These are phyloP conservation scores for Trichomycterus rosablanca DNA, from an alignment of 2,113 vertebrate species.

Conservation along the genomic window DNA sequence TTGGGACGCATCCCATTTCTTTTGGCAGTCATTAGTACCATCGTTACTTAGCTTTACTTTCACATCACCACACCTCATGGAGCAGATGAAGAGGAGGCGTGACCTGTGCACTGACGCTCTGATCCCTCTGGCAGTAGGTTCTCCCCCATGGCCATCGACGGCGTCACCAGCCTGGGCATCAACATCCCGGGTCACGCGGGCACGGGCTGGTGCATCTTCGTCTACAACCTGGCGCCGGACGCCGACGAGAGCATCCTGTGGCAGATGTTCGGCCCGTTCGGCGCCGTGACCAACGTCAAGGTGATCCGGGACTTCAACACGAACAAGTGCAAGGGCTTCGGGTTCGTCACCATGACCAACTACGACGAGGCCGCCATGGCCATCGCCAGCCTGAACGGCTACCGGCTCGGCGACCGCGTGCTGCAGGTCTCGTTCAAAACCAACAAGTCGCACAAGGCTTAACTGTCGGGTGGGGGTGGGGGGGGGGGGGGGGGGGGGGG, in stretches of 20 bases:
- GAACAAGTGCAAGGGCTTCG: conserved; percentile 99
- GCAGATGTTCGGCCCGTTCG: conserved; percentile 99
- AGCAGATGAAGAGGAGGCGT: no score
- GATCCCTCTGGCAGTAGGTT: conserved; percentile 83
- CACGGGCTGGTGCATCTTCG: conserved; percentile 98
- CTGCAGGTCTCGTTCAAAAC: conserved; percentile 99
- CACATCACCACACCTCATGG: no score
- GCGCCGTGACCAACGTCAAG: conserved; percentile 97
- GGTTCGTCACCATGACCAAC: conserved; percentile 99
- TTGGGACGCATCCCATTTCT: no score
- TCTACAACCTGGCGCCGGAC: conserved; percentile 97
- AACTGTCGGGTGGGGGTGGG: conserved; percentile 66
- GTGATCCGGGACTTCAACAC: conserved; percentile 99
- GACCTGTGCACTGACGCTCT: no score
- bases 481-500: neutral
- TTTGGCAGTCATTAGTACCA: no score
- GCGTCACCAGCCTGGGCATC: conserved; percentile 97
- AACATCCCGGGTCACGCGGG: conserved; percentile 94
- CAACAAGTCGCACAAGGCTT: conserved; percentile 99
- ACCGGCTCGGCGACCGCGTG: conserved; percentile 95
- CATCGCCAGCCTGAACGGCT: conserved; percentile 98
- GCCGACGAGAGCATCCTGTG: conserved; percentile 98
- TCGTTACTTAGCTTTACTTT: neutral
- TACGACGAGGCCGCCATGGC: conserved; percentile 98
- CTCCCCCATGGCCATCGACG: conserved; percentile 96